A percentile compares a stretch with the other conserved stretches of the same genome.
Conservation (phyloP, 2,113 vertebrate species). For the Carettochelys insculpta region DNA sequence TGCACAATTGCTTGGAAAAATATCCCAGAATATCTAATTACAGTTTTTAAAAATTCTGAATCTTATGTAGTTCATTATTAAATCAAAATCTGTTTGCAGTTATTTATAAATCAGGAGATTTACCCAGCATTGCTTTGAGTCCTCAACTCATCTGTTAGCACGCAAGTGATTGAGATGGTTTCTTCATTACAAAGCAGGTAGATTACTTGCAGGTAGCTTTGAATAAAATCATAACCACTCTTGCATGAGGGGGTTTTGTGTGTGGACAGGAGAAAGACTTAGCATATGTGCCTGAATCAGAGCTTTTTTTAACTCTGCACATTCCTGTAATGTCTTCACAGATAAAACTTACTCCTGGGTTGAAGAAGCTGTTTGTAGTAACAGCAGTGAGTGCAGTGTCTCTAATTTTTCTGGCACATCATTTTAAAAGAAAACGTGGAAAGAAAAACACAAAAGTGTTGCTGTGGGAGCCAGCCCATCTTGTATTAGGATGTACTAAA, state of each 20-base stretch:
- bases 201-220: background rate
- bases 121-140: no score
- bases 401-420: slow-evolving; percentile 89
- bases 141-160: no score
- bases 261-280: background rate
- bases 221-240: background rate
- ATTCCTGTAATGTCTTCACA: slow-evolving; percentile 56
- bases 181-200: background rate
- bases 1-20: background rate
- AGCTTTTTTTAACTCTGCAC: background rate
- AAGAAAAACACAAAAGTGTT: slow-evolving; percentile 81
- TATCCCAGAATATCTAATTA: background rate
- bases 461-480: slow-evolving; percentile 82
- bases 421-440: slow-evolving; percentile 91
- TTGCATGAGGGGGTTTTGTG: background rate
- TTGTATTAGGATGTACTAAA: slow-evolving; percentile 79
- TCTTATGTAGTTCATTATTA: background rate
- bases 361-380: slow-evolving; percentile 88
- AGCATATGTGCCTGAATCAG: background rate
- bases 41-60: background rate
- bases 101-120: background rate
- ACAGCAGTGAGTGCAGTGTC: slow-evolving; percentile 88
- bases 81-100: background rate
- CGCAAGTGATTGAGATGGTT: background rate
- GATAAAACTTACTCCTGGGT: slow-evolving; percentile 85